Evolutionary conservation across 2,113 vertebrate genomes (phyloP).

Genomic region (Phrynosoma blainvillii): DNA sequence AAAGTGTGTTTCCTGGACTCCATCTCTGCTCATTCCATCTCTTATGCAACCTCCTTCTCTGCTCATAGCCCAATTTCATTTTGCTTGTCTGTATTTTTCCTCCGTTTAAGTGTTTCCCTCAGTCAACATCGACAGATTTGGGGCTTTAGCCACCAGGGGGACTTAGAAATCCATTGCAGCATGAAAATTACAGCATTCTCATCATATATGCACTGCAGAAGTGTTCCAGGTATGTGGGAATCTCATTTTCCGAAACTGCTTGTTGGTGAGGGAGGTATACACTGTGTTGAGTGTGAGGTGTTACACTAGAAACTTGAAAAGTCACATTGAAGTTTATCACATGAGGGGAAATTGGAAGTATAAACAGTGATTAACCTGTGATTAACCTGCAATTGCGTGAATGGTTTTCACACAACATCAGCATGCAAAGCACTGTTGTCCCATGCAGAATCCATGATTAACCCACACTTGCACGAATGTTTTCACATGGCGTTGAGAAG

Average conservation of each 20-base stretch:
- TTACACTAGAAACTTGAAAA: conserved; percentile 13
- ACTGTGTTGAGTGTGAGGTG: conserved; percentile 34
- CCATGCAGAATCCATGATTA: too few relatives aligned
- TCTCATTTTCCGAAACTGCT: background rate
- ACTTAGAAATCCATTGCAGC: background rate
- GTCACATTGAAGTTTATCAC: background rate
- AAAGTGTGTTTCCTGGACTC: background rate
- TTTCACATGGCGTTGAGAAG: too few relatives aligned
- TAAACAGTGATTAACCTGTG: too few relatives aligned
- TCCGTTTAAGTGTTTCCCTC: background rate
- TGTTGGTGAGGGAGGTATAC: background rate
- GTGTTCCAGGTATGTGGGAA: background rate
- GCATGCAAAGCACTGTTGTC: too few relatives aligned
- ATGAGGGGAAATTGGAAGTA: too few relatives aligned
- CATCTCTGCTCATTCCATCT: background rate
- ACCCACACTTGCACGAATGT: too few relatives aligned
- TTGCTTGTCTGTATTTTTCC: background rate
- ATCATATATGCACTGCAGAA: background rate
- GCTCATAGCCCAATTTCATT: conserved; percentile 7
- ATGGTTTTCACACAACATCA: too few relatives aligned
- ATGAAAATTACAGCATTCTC: background rate
- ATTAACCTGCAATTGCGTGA: too few relatives aligned
- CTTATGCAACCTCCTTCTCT: accelerated
- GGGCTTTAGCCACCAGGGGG: background rate
- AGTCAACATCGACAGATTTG: background rate